These are phyloP conservation scores for Irena cyanogastra DNA, from an alignment of 2,113 vertebrate species.

Conservation along the genomic window DNA sequence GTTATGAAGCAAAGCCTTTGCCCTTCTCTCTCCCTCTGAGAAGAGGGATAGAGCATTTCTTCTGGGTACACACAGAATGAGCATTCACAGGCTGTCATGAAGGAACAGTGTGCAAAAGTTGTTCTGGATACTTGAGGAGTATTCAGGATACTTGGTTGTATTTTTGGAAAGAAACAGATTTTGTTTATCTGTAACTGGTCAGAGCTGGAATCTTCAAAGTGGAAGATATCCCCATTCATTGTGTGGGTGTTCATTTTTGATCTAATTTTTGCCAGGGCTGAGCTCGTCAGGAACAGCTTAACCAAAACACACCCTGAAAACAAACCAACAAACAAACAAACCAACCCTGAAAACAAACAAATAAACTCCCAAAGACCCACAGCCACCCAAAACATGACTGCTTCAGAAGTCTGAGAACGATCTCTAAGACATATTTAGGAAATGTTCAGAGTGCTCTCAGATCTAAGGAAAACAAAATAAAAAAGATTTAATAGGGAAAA, in stretches of 20 bases:
- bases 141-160: background rate
- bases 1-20: background rate
- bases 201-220: background rate
- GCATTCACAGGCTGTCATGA: background rate
- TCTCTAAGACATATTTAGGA: background rate
- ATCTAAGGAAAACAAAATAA: slow-evolving; percentile 12
- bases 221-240: background rate
- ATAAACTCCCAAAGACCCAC: background rate
- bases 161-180: background rate
- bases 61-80: background rate
- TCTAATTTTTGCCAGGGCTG: background rate
- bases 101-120: background rate
- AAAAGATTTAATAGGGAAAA: background rate
- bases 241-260: background rate
- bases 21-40: background rate
- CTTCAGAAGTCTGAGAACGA: slow-evolving; percentile 6
- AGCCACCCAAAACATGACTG: background rate
- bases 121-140: background rate
- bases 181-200: background rate
- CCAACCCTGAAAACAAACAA: background rate
- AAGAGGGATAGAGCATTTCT: background rate
- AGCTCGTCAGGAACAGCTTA: background rate
- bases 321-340: background rate
- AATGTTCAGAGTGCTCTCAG: background rate
- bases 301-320: background rate